These are phyloP conservation scores for Batillaria attramentaria DNA, from an alignment of 1,140 invertebrate genomes.

Conservation along the genomic window DNA sequence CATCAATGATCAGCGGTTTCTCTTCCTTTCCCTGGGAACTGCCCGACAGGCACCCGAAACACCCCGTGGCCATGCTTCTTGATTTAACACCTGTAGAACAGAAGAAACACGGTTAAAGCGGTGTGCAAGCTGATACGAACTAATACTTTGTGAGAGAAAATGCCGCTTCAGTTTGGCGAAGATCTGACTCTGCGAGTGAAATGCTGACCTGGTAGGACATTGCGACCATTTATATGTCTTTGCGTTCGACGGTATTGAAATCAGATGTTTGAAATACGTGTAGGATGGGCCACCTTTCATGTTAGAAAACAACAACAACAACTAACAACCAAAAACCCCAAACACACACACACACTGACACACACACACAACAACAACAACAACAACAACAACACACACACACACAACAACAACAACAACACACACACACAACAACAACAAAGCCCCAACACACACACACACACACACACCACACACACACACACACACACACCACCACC, in stretches of 20 bases:
- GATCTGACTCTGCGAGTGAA: too few species aligned
- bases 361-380: too few species aligned
- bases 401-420: background rate
- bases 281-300: too few species aligned
- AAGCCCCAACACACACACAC: background rate
- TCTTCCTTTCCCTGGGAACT: background rate
- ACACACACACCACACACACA: background rate
- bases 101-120: background rate
- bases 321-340: too few species aligned
- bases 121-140: background rate
- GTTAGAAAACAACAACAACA: too few species aligned
- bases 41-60: background rate
- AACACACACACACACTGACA: too few species aligned
- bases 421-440: background rate
- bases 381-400: background rate
- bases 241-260: background rate
- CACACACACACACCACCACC: background rate
- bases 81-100: background rate
- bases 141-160: background rate
- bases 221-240: background rate
- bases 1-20: constrained; percentile 5
- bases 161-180: background rate
- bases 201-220: too few species aligned
- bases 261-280: too few species aligned
- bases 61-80: background rate